phyloP scores from a whole-genome alignment of 2,888 invertebrate species.

The Caradrina kadenii region DNA sequence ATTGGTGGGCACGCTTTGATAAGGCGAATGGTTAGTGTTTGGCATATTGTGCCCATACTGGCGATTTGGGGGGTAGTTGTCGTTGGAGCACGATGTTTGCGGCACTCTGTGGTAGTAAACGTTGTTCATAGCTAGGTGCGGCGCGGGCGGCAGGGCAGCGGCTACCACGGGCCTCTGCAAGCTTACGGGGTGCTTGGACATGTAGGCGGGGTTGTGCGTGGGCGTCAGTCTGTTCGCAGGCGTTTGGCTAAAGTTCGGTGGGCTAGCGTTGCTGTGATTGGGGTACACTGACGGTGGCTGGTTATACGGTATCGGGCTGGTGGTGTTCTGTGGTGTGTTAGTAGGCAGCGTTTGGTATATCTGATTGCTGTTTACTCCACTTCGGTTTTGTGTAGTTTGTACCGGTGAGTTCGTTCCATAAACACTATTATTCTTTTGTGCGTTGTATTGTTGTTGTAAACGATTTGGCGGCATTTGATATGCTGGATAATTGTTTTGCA shows the following conservation, averaged over 20 bases:
- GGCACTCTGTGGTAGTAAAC: slow-evolving; percentile 85
- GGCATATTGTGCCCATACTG: slow-evolving; percentile 75
- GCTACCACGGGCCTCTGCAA: slow-evolving; percentile 80
- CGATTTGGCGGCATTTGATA: slow-evolving; percentile 82
- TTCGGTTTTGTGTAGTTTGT: slow-evolving; percentile 72
- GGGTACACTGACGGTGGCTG: slow-evolving; percentile 82
- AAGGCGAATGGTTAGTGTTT: slow-evolving; percentile 77
- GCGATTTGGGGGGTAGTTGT: slow-evolving; percentile 75
- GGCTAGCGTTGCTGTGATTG: slow-evolving; percentile 79
- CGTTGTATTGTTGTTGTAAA: slow-evolving; percentile 79
- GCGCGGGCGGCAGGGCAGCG: slow-evolving; percentile 82
- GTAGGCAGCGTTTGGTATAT: slow-evolving; percentile 83
- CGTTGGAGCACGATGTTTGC: slow-evolving; percentile 73
- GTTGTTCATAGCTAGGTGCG: slow-evolving; percentile 81
- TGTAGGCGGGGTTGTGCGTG: slow-evolving; percentile 78
- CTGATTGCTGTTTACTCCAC: slow-evolving; percentile 73
- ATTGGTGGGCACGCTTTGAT: slow-evolving; percentile 87
- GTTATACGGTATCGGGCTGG: slow-evolving; percentile 83
- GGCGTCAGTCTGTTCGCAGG: slow-evolving; percentile 85
- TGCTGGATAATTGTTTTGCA: slow-evolving; percentile 81
- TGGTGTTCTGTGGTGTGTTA: slow-evolving; percentile 74
- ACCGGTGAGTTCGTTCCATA: slow-evolving; percentile 80
- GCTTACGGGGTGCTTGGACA: slow-evolving; percentile 77
- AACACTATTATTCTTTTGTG: slow-evolving; percentile 79
- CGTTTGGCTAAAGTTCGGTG: slow-evolving; percentile 75